Conservation (phyloP, 2,113 vertebrate genomes). For the Laterallus jamaicensis region DNA sequence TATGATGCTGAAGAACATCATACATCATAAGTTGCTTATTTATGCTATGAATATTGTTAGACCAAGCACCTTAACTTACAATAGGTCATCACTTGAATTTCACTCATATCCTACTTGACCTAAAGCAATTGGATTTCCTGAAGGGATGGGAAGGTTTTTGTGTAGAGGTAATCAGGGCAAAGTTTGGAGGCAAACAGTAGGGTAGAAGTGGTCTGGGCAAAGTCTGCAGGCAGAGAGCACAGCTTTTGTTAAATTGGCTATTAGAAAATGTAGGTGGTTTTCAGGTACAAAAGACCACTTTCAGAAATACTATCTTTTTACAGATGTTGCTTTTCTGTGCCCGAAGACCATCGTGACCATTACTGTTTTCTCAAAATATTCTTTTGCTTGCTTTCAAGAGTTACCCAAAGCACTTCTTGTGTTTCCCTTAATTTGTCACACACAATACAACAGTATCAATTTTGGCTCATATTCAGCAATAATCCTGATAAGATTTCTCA, state of each 20-base stretch:
- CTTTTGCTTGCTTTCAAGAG: neutral
- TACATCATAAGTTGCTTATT: neutral
- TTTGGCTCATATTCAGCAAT: neutral
- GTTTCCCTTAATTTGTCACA: neutral
- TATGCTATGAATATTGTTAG: neutral
- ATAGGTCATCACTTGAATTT: neutral
- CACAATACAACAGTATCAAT: neutral
- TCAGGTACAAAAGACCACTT: neutral
- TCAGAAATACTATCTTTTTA: neutral
- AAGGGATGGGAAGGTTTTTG: neutral
- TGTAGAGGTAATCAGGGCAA: neutral
- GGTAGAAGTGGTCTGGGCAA: neutral
- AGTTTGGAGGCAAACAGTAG: neutral
- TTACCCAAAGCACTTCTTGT: neutral
- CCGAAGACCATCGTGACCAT: neutral
- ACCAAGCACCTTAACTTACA: neutral
- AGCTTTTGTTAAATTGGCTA: neutral
- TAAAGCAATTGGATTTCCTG: neutral
- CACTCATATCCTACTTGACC: neutral
- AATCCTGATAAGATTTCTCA: constrained; percentile 31
- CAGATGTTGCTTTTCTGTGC: neutral
- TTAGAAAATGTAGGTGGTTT: neutral
- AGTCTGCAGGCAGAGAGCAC: neutral
- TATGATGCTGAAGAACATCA: neutral
- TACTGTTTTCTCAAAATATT: neutral